Percentiles rank a stretch among this genome's conserved stretches.
Conservation (phyloP, 2,888 invertebrate species). For the Esperia sulphurella region DNA sequence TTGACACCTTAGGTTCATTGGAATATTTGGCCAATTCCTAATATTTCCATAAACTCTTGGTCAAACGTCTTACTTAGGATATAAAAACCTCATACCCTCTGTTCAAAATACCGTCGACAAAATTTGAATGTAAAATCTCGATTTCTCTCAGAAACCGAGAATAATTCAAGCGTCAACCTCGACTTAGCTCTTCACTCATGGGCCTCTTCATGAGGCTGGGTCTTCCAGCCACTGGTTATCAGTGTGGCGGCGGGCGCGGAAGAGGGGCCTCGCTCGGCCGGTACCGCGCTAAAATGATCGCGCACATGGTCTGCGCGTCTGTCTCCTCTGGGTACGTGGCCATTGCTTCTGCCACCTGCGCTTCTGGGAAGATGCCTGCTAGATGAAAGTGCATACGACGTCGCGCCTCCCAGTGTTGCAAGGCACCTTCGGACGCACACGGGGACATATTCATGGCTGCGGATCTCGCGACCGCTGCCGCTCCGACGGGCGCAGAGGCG, state of each 20-base stretch:
- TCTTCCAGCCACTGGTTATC: slow-evolving; percentile 16
- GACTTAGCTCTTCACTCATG: slow-evolving; percentile 9
- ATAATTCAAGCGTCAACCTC: slow-evolving; percentile 33
- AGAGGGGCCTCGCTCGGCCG: slow-evolving; percentile 59
- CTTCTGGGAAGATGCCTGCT: slow-evolving; percentile 94
- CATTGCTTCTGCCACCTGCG: slow-evolving; percentile 94
- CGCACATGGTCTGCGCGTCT: slow-evolving; percentile 93
- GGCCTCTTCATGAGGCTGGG: neutral
- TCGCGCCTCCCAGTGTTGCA: slow-evolving; percentile 83
- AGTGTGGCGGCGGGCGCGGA: slow-evolving; percentile 37
- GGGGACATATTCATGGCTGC: slow-evolving; percentile 63
- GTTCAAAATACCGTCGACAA: slow-evolving; percentile 15
- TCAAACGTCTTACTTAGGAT: neutral
- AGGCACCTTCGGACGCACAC: slow-evolving; percentile 65
- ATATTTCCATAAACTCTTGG: neutral
- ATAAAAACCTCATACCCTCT: neutral
- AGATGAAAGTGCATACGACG: slow-evolving; percentile 91
- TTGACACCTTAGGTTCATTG: slow-evolving; percentile 1
- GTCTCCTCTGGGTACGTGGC: slow-evolving; percentile 92
- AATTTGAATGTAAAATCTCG: slow-evolving; percentile 40
- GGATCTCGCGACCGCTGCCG: slow-evolving; percentile 81
- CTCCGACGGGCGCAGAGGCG: slow-evolving; percentile 85
- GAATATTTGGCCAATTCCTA: neutral
- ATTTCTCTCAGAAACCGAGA: slow-evolving; percentile 55
- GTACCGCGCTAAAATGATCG: slow-evolving; percentile 88